phyloP scores from a whole-genome alignment of 2,113 vertebrate genomes.

The Perognathus longimembris region DNA sequence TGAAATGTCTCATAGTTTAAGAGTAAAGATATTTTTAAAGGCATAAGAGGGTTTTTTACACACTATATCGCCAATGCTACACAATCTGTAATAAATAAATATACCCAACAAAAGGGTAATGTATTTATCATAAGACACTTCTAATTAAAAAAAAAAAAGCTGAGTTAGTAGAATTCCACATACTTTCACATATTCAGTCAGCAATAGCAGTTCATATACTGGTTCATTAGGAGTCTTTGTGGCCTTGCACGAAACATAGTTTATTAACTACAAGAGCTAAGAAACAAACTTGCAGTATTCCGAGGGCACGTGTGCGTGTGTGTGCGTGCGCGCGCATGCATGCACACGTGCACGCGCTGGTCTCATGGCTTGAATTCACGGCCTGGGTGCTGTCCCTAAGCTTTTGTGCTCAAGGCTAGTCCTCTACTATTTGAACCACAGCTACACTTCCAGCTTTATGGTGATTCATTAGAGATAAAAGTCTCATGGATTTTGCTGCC shows the following conservation, averaged over 20 bases:
- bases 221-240: not conserved
- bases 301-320: too few relatives aligned
- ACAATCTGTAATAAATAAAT: conserved; percentile 35
- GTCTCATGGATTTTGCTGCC: too few relatives aligned
- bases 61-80: not conserved
- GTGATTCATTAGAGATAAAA: too few relatives aligned
- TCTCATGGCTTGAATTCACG: too few relatives aligned
- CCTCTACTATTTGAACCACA: too few relatives aligned
- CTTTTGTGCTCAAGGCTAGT: too few relatives aligned
- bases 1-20: conserved; percentile 48
- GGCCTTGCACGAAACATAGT: not conserved
- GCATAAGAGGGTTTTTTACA: not conserved
- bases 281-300: not conserved
- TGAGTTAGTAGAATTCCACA: not conserved
- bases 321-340: too few relatives aligned
- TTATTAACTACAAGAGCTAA: not conserved
- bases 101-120: not conserved
- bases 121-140: not conserved
- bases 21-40: conserved; percentile 38
- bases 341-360: too few relatives aligned
- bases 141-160: not conserved
- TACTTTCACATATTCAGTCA: not conserved
- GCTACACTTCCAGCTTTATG: too few relatives aligned
- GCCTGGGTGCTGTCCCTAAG: too few relatives aligned
- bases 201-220: not conserved